phyloP scores from a whole-genome alignment of 2,113 vertebrate genomes.

The Embiotoca jacksoni region DNA sequence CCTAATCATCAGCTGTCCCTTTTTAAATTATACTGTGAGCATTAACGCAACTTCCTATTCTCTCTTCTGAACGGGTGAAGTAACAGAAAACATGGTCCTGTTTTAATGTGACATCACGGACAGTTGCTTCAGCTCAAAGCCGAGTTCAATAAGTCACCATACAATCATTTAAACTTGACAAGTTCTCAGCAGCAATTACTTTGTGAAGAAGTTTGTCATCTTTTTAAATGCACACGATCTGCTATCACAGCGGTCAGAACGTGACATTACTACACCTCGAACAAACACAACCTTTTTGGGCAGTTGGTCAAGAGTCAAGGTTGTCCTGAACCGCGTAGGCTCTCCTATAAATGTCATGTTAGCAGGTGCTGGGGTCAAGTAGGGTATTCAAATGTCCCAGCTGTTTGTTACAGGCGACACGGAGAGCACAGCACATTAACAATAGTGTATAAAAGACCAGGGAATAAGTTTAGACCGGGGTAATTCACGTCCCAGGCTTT shows the following conservation, averaged over 20 bases:
- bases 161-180: no score
- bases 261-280: not conserved
- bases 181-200: no score
- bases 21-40: no score
- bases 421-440: not conserved
- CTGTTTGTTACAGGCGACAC: not conserved
- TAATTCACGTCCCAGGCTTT: slow-evolving; percentile 4
- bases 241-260: not conserved
- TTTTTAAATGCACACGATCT: not conserved
- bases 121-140: no score
- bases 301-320: slow-evolving; percentile 30
- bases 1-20: no score
- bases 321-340: not conserved
- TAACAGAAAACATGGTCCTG: not conserved
- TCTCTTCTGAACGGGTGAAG: not conserved
- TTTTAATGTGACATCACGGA: no score
- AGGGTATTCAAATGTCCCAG: slow-evolving; percentile 5
- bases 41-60: no score
- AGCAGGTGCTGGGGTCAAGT: not conserved
- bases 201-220: not conserved
- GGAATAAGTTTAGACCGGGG: slow-evolving; percentile 19
- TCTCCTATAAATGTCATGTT: slow-evolving; percentile 18
- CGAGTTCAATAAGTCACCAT: no score
- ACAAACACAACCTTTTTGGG: no score
- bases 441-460: not conserved